These are phyloP conservation scores for Plebejus melissa DNA, from an alignment of 2,888 invertebrate genomes.

Conservation along the genomic window DNA sequence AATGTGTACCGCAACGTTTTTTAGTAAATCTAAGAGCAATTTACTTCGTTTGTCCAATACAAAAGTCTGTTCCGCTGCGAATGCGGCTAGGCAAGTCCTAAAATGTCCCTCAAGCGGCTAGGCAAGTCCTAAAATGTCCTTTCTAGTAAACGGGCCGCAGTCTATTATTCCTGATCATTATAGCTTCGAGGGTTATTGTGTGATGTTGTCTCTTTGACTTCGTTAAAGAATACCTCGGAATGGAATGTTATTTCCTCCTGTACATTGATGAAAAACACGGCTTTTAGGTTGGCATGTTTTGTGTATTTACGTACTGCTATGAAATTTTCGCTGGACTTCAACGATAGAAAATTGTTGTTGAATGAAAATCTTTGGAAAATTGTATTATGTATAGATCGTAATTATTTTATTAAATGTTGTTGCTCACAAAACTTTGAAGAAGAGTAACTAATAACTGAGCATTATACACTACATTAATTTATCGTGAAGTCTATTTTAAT, in stretches of 20 bases:
- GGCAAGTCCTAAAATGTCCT: constrained; percentile 60
- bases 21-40: constrained; percentile 2
- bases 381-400: background rate
- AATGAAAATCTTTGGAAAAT: background rate
- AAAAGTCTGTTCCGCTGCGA: constrained; percentile 14
- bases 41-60: constrained; percentile 21
- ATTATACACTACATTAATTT: background rate
- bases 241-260: background rate
- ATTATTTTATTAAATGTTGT: too few species aligned
- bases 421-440: too few species aligned
- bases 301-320: background rate
- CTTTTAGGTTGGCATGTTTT: background rate
- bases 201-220: constrained; percentile 20
- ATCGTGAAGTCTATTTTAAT: background rate
- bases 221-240: constrained; percentile 23
- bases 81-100: constrained; percentile 44
- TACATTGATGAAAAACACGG: background rate
- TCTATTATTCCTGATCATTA: constrained; percentile 29
- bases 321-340: background rate
- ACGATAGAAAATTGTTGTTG: background rate
- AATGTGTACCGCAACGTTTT: background rate
- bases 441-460: too few species aligned
- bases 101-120: constrained; percentile 49
- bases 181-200: constrained; percentile 24
- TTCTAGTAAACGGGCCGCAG: constrained; percentile 61